Conservation (phyloP, 2,113 vertebrate species). For the Gasterosteus nipponicus region DNA sequence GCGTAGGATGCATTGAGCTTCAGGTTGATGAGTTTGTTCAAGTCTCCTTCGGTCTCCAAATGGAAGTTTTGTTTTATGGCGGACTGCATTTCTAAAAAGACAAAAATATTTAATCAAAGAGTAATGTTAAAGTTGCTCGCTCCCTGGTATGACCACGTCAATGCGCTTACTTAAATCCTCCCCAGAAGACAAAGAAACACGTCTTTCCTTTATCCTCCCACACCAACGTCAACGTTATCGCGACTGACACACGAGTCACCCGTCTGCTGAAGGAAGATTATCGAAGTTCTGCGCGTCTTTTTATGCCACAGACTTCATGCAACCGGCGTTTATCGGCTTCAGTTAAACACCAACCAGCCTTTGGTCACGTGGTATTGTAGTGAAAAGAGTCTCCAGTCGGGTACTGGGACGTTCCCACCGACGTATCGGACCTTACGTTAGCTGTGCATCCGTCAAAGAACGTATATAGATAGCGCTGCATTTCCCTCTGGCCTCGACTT, state of each 20-base stretch:
- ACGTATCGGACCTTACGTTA: not conserved
- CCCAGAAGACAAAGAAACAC: not conserved
- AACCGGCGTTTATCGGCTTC: conserved; percentile 38
- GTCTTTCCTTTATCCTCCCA: not conserved
- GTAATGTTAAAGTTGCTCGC: not conserved
- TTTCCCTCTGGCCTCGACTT: not conserved
- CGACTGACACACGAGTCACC: not conserved
- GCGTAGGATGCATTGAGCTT: conserved; percentile 80
- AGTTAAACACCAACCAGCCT: conserved; percentile 16
- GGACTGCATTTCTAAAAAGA: conserved; percentile 77
- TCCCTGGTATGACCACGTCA: no score
- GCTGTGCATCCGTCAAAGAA: not conserved
- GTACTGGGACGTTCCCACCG: not conserved
- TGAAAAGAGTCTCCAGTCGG: not conserved
- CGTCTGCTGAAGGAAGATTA: not conserved
- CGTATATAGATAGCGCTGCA: not conserved
- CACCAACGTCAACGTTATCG: conserved; percentile 1
- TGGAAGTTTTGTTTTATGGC: conserved; percentile 78
- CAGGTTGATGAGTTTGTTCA: conserved; percentile 79
- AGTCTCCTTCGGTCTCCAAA: conserved; percentile 72
- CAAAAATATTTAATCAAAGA: not conserved
- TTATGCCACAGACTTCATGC: not conserved
- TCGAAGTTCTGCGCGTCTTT: not conserved
- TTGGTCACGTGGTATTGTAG: conserved; percentile 6
- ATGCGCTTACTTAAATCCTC: not conserved